Evolutionary conservation across 2,888 invertebrate species (phyloP).

Genomic region (Geotrupes spiniger): DNA sequence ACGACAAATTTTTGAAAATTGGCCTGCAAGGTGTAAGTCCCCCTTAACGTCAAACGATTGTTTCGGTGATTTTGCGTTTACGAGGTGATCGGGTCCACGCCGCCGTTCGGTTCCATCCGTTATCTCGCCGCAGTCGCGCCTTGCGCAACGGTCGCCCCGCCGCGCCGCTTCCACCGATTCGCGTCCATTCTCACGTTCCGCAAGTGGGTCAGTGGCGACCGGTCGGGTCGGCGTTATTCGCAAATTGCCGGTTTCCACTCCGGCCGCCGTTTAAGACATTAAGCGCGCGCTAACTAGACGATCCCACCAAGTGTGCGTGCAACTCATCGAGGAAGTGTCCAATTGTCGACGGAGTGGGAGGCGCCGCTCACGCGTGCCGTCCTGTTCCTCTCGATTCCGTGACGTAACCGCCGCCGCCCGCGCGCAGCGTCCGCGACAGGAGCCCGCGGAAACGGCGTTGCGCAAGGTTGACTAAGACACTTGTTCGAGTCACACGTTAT

Average conservation of each 20-base stretch:
- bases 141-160: no score
- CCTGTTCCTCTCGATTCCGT: constrained; percentile 11
- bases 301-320: constrained; percentile 3
- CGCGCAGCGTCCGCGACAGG: neutral
- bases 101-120: no score
- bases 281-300: neutral
- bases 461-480: constrained; percentile 4
- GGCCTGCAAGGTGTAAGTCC: no score
- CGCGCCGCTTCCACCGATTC: neutral
- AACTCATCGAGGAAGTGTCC: constrained; percentile 27
- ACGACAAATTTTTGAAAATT: no score
- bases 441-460: constrained; percentile 1
- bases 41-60: no score
- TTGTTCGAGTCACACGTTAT: neutral
- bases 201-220: constrained; percentile 2
- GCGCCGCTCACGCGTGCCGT: constrained; percentile 27
- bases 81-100: no score
- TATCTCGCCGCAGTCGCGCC: no score
- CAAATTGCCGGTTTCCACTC: constrained; percentile 8
- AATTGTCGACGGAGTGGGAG: constrained; percentile 26
- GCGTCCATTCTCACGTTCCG: neutral
- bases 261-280: neutral
- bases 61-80: no score
- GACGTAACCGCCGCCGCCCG: neutral
- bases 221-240: constrained; percentile 6